A percentile compares a stretch with the other conserved stretches of the same genome.
phyloP scores from a whole-genome alignment of 2,113 vertebrate species.

The Megatriorchis doriae region DNA sequence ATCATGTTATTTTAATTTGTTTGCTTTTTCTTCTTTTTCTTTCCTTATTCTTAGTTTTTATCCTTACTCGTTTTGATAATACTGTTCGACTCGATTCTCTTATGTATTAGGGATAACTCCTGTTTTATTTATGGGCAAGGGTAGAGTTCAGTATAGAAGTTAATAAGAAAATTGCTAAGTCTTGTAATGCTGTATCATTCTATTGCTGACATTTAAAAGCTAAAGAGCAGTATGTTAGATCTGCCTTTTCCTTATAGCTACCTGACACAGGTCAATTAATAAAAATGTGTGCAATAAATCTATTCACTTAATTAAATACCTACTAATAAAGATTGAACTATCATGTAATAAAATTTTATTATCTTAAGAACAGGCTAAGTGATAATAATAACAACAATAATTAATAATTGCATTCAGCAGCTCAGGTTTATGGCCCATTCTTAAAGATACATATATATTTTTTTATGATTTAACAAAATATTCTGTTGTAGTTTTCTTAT shows the following conservation, averaged over 20 bases:
- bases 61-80: neutral
- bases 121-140: constrained; percentile 8
- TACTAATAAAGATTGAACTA: neutral
- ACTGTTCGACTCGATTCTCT: neutral
- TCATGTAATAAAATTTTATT: neutral
- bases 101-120: neutral
- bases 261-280: neutral
- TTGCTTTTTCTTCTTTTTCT: constrained; percentile 29
- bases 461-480: neutral
- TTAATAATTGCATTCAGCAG: neutral
- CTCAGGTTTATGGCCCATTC: neutral
- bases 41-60: neutral
- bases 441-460: neutral
- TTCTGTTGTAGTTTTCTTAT: neutral
- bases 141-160: neutral
- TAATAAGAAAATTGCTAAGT: neutral
- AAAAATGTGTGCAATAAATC: neutral
- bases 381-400: neutral
- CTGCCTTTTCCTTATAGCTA: neutral
- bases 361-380: neutral
- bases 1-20: constrained; percentile 58
- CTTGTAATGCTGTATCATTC: neutral
- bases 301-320: neutral
- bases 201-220: neutral
- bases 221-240: neutral